Evolutionary conservation across 2,113 vertebrate species (phyloP).

Genomic region (Trichomycterus rosablanca): DNA sequence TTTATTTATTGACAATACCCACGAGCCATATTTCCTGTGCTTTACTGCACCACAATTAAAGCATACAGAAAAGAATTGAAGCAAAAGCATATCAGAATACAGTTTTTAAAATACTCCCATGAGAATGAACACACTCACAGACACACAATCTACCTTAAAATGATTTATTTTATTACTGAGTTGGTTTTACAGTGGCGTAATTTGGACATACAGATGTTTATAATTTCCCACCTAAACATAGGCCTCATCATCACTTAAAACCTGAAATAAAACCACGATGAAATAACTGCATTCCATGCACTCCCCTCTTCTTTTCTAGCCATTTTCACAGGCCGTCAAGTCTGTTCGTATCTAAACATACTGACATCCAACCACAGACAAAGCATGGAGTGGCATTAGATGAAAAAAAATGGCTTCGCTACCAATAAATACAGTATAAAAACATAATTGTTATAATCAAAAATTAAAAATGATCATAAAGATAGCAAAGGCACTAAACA

Average conservation of each 20-base stretch:
- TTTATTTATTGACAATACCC: too few relatives aligned
- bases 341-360: conserved; percentile 44
- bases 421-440: conserved; percentile 97
- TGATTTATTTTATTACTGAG: conserved; percentile 63
- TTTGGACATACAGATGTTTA: conserved; percentile 50
- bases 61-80: too few relatives aligned
- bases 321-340: conserved; percentile 39
- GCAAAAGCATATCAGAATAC: too few relatives aligned
- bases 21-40: too few relatives aligned
- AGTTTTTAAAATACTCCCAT: too few relatives aligned
- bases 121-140: background rate
- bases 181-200: conserved; percentile 63
- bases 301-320: conserved; percentile 10
- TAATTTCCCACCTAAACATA: conserved; percentile 42
- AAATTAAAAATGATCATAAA: conserved; percentile 65
- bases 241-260: conserved; percentile 53
- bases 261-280: conserved; percentile 44
- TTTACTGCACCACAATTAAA: too few relatives aligned
- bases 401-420: conserved; percentile 85
- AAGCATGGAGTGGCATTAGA: conserved; percentile 49
- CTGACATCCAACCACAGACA: too few relatives aligned
- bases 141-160: conserved; percentile 44
- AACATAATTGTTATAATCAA: conserved; percentile 85
- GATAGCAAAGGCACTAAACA: conserved; percentile 68
- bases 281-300: conserved; percentile 51